Evolutionary conservation across 2,113 vertebrate genomes (phyloP).

Genomic region (Sitta europaea): DNA sequence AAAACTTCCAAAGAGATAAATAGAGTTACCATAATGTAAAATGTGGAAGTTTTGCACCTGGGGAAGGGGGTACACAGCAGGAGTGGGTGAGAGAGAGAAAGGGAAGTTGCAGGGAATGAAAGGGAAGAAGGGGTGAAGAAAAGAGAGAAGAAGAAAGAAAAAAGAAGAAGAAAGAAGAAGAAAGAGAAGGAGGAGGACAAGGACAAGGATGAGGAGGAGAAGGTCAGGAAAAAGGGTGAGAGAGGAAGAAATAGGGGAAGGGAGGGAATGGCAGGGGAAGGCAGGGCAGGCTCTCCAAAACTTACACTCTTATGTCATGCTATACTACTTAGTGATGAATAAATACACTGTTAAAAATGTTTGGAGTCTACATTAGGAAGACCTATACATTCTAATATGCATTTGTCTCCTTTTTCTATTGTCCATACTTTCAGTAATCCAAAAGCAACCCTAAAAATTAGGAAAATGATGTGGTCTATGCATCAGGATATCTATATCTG

Average conservation of each 20-base stretch:
- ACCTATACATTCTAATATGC: not conserved
- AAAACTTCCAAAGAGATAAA: not conserved
- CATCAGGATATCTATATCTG: not conserved
- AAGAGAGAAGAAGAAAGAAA: too few relatives aligned
- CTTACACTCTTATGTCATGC: not conserved
- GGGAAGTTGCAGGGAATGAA: not conserved
- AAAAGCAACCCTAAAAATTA: not conserved
- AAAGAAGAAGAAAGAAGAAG: too few relatives aligned
- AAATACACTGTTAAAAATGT: not conserved
- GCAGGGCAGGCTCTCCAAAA: not conserved
- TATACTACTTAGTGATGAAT: not conserved
- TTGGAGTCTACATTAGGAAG: not conserved
- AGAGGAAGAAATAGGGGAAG: not conserved
- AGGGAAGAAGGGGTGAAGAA: too few relatives aligned
- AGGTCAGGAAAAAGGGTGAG: not conserved
- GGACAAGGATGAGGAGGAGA: too few relatives aligned
- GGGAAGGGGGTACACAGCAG: accelerated
- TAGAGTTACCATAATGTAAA: not conserved
- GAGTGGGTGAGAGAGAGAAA: not conserved
- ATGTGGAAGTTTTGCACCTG: not conserved
- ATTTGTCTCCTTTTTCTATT: not conserved
- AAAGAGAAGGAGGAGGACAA: too few relatives aligned
- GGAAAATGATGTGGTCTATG: not conserved
- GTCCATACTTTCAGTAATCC: not conserved
- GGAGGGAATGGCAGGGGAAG: not conserved